These are phyloP conservation scores for Drosophila demipolita DNA, from an alignment of 2,888 invertebrate genomes.

Conservation along the genomic window DNA sequence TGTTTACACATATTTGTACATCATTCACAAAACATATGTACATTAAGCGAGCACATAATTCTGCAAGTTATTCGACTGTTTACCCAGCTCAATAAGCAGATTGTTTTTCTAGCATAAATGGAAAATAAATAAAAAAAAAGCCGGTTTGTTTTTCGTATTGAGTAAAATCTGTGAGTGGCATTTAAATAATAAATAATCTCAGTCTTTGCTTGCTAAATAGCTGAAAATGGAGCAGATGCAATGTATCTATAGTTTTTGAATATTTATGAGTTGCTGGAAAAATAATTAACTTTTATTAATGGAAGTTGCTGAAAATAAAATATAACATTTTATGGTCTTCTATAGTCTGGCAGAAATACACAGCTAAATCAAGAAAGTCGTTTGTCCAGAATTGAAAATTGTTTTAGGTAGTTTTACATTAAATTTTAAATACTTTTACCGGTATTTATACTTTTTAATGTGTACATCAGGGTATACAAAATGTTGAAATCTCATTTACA, in stretches of 20 bases:
- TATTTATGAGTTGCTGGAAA: neutral
- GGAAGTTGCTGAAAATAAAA: neutral
- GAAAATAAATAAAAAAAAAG: neutral
- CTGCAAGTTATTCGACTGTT: constrained; percentile 2
- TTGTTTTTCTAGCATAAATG: too few relatives aligned
- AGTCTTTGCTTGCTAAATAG: neutral
- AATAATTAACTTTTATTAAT: neutral
- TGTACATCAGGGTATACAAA: neutral
- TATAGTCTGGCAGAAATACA: neutral
- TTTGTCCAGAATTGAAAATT: neutral
- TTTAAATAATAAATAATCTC: neutral
- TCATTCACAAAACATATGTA: constrained; percentile 14
- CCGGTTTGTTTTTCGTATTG: neutral
- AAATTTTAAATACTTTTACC: neutral
- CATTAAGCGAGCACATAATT: constrained; percentile 7
- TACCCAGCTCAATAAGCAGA: neutral
- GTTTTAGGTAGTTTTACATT: neutral
- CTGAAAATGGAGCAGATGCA: neutral
- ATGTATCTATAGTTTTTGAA: neutral
- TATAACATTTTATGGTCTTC: neutral
- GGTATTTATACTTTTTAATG: neutral
- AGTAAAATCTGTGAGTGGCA: neutral
- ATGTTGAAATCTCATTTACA: neutral
- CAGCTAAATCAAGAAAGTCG: neutral
- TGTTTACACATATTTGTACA: constrained; percentile 6